Conservation (phyloP, 2,888 invertebrate species). For the Dichetophora obliterata region DNA sequence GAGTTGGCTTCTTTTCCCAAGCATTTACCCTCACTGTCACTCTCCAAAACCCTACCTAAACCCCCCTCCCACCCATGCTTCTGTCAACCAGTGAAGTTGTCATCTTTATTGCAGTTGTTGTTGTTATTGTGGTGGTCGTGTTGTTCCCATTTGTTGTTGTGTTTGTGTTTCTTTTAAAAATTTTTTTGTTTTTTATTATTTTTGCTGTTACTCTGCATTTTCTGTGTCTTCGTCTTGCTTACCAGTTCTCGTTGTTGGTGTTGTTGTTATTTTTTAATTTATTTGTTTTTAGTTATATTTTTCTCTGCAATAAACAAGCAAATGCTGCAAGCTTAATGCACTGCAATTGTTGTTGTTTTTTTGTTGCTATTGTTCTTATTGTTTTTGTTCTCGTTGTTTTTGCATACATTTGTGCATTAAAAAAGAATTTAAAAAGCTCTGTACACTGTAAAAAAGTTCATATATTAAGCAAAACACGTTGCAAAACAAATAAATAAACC, state of each 20-base stretch:
- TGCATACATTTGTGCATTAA: background rate
- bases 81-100: background rate
- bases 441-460: background rate
- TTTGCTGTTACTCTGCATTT: background rate
- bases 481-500: background rate
- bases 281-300: background rate
- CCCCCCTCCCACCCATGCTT: background rate
- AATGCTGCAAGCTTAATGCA: conserved; percentile 14
- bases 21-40: background rate
- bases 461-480: too few relatives aligned
- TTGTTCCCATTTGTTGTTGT: background rate
- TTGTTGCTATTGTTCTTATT: background rate
- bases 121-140: background rate
- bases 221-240: background rate
- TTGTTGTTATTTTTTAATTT: background rate
- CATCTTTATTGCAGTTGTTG: conserved; percentile 10
- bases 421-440: background rate
- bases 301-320: background rate
- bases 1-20: background rate
- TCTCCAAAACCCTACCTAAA: too few relatives aligned
- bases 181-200: background rate
- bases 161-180: background rate
- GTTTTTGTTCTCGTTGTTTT: background rate
- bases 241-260: background rate
- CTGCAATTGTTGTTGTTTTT: background rate